These are phyloP conservation scores for Chaetorhynchus papuensis DNA, from an alignment of 2,113 vertebrate species.

Conservation along the genomic window DNA sequence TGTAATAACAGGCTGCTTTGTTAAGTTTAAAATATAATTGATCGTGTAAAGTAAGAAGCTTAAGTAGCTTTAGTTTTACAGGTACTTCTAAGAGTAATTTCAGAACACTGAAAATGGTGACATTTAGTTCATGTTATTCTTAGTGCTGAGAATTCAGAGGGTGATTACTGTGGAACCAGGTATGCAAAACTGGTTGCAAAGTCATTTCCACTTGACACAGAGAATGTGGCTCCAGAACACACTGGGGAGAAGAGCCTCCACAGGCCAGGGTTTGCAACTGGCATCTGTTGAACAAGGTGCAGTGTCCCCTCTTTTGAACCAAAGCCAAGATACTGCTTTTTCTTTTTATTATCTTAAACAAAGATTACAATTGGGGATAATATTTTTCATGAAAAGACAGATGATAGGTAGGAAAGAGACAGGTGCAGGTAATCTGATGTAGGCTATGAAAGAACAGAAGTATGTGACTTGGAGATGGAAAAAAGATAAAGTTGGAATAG, in stretches of 20 bases:
- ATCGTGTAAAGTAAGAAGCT: neutral
- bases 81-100: neutral
- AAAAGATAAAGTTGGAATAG: neutral
- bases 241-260: neutral
- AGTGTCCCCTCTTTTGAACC: neutral
- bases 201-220: neutral
- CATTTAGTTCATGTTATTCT: neutral
- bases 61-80: neutral
- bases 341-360: neutral
- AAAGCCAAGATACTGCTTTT: neutral
- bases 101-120: neutral
- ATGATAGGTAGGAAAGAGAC: neutral
- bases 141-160: neutral
- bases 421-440: neutral
- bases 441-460: neutral
- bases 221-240: neutral
- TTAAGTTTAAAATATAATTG: neutral
- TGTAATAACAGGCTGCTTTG: neutral
- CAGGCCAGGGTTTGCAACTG: neutral
- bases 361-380: accelerated
- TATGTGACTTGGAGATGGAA: neutral
- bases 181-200: neutral
- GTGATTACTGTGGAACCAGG: neutral
- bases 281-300: neutral
- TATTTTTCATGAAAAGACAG: neutral